Evolutionary conservation across 2,113 vertebrate genomes (phyloP).

Genomic region (Anser brachyrhynchus): DNA sequence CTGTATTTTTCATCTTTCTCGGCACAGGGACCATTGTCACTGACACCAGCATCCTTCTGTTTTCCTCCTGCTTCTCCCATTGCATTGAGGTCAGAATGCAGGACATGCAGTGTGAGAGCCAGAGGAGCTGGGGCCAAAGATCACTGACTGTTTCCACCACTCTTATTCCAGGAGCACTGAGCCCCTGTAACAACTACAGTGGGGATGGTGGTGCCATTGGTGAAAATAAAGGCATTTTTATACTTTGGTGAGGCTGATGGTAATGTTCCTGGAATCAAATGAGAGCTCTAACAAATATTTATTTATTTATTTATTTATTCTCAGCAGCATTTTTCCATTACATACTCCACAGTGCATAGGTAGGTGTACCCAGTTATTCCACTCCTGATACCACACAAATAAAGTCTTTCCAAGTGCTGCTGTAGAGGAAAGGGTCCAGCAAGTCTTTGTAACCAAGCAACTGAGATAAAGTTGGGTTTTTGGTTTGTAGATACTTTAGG

Average conservation of each 20-base stretch:
- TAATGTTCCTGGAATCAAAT: neutral
- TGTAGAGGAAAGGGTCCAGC: neutral
- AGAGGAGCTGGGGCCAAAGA: neutral
- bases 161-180: neutral
- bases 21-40: neutral
- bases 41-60: neutral
- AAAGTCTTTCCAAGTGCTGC: neutral
- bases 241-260: neutral
- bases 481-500: neutral
- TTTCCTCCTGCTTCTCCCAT: neutral
- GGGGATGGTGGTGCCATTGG: neutral
- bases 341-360: neutral
- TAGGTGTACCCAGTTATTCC: neutral
- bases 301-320: neutral
- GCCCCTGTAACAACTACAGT: neutral
- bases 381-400: neutral
- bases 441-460: neutral
- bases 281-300: neutral
- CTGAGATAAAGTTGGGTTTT: neutral
- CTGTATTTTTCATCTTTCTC: neutral
- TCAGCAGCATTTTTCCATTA: neutral
- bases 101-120: neutral
- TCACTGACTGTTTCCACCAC: neutral
- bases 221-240: neutral
- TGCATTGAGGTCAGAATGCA: neutral